Evolutionary conservation across 2,888 invertebrate species (phyloP).

Genomic region (Melanchra persicariae): DNA sequence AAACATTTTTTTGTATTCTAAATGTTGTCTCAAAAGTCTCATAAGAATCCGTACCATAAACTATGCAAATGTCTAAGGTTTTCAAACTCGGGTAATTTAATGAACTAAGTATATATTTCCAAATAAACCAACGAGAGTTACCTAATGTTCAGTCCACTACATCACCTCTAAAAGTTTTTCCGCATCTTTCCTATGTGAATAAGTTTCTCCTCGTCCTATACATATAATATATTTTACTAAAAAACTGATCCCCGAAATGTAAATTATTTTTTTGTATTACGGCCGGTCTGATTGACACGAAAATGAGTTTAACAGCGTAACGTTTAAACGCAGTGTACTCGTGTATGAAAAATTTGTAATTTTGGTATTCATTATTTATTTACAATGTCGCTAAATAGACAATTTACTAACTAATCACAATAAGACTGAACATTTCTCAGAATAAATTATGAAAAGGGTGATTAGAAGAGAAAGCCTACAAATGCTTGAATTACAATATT

Average conservation of each 20-base stretch:
- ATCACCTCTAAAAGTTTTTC: too few species aligned
- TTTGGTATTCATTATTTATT: not conserved
- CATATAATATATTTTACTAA: not conserved
- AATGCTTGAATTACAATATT: slow-evolving; percentile 3
- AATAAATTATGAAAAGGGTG: not conserved
- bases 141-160: too few species aligned
- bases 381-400: not conserved
- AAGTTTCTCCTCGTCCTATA: slow-evolving; percentile 1
- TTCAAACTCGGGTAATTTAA: too few species aligned
- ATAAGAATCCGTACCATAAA: not conserved
- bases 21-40: not conserved
- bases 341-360: not conserved
- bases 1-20: not conserved
- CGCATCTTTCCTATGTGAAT: too few species aligned
- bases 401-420: slow-evolving; percentile 1
- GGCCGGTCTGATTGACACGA: not conserved
- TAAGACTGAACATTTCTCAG: not conserved
- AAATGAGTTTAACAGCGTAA: not conserved
- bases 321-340: not conserved
- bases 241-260: not conserved
- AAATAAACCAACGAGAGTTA: too few species aligned
- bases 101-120: too few species aligned
- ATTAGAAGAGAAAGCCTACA: not conserved
- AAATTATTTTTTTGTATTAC: slow-evolving; percentile 19
- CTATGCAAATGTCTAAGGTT: too few species aligned